These are phyloP conservation scores for Julus scanicus DNA, from an alignment of 2,888 invertebrate species.

Conservation along the genomic window DNA sequence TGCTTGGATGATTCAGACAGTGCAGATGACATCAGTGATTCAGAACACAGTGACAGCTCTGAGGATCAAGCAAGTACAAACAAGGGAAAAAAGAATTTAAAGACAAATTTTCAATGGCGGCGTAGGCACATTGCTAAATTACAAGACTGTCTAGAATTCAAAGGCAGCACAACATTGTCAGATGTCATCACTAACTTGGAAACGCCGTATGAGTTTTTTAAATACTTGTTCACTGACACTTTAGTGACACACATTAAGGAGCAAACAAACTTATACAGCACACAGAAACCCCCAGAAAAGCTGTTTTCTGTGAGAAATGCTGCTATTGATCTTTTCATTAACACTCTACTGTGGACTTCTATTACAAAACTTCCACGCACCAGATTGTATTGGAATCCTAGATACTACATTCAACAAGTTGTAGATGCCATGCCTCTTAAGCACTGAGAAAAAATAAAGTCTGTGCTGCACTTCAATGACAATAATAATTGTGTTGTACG, in stretches of 20 bases:
- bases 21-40: background rate
- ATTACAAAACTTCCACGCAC: background rate
- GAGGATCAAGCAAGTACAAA: background rate
- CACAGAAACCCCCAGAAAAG: background rate
- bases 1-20: background rate
- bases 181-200: background rate
- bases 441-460: constrained; percentile 26
- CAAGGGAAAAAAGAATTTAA: background rate
- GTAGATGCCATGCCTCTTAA: constrained; percentile 21
- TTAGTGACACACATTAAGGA: constrained; percentile 8
- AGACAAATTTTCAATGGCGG: background rate
- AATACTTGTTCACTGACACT: background rate
- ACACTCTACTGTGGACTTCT: background rate
- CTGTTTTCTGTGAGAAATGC: background rate
- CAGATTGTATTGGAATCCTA: background rate
- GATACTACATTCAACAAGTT: constrained; percentile 3
- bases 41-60: background rate
- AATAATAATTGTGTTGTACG: background rate
- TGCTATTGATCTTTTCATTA: background rate
- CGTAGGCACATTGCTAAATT: background rate
- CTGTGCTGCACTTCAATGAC: constrained; percentile 46
- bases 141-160: background rate
- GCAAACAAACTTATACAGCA: background rate
- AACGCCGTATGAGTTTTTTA: constrained; percentile 45
- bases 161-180: background rate